Base-by-base conservation (phyloP, 1,140 invertebrate species). In the Andrena cerasifolii region DNA sequence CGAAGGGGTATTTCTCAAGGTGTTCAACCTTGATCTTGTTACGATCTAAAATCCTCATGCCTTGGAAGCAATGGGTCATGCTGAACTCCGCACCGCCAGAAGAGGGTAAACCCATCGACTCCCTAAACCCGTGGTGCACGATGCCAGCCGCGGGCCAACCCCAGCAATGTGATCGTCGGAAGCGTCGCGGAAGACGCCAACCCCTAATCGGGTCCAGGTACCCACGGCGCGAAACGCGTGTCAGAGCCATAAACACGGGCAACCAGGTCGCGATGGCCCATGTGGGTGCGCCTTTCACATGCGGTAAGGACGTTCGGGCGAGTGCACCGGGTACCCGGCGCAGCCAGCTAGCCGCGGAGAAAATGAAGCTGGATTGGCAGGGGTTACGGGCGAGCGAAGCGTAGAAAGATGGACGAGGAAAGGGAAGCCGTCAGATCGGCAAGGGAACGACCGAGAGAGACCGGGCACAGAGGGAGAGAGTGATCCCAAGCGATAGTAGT, bases 261-360 rank as follows among this genome's bases (percentile, higher is more conserved):
- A 63, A 74, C 70, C 47, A 67, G 62, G 51, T 47, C 68, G 56
- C 47, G 47, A 58, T 66, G 36, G 47, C 28, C 71, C 43, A 79
- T 86, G 82, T 86, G 83, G 83, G 85, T 87, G 83, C 85, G 86
- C 86, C 80, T 62, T 84, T 80, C 72, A 71, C 61, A 73, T 82
- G 67, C 79, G 70, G 79, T 79, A 71, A 84, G 72, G 82, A 78
- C 83, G 75, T 84, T 81, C 79, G 59, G n/a, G n/a, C n/a, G n/a
- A n/a, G 10, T 63, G 51, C 65, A 67, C 49, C 82, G 71, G 65
- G 31, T 49, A 47, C 33, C 49, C 58, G 53, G 31, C 33, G 54
- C 68, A 61, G 53, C 51, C 61, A 82, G 80, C 36, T 3, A 31
- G 59, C 40, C 65, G 63, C 45, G 36, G 70, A 81, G 83, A 76